Evolutionary conservation across 2,797 vertebrate genomes (phyloP), one percentile per base, ranked within the genome.

Genomic region (Tadarida brasiliensis): DNA sequence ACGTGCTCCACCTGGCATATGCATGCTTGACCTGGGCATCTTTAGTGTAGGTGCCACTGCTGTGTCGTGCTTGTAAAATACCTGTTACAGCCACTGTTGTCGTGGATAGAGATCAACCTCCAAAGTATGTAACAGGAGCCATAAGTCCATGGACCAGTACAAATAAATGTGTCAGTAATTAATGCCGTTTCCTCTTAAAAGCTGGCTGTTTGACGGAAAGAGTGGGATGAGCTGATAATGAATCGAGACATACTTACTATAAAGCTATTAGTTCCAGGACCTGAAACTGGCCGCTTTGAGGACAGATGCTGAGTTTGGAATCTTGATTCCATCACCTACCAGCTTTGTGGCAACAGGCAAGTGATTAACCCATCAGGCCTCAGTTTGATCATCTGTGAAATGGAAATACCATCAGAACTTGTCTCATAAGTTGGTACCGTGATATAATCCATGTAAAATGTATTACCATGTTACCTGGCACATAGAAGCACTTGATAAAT

Each of bases 181-280:
- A 30, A 10, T 47, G 24, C 20, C 14, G 1, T 12, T 63, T 51
- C 22, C 57, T 35, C 11, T 35, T 1, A 26, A 63, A 63, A 33
- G 67, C 19, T 54, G 54, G 19, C 30, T 26, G 39, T 16, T 30
- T 28, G 0, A 1, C 11, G 19, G 59, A 57, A 33, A 44, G 47
- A 22, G 26, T 2, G 14, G 39, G 33, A 44, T 11, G 24, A 10
- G 1, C 59, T 7, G 28, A 11, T 0, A 3, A 26, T 14, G 47
- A 26, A 24, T 3, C 0, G 8, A 51, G 73, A 51, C 15, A 8
- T 19, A 7, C n/a, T 5, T 10, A 0, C n/a, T 20, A 0, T 3
- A 0, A 0, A 19, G 14, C 49, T 54, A 9, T 16, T 14, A 1
- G 10, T 9, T 59, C 17, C 2, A 30, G 63, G 51, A 47, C 19